Evolutionary conservation across 2,888 invertebrate species (phyloP).

Genomic region (Eilema caniola): DNA sequence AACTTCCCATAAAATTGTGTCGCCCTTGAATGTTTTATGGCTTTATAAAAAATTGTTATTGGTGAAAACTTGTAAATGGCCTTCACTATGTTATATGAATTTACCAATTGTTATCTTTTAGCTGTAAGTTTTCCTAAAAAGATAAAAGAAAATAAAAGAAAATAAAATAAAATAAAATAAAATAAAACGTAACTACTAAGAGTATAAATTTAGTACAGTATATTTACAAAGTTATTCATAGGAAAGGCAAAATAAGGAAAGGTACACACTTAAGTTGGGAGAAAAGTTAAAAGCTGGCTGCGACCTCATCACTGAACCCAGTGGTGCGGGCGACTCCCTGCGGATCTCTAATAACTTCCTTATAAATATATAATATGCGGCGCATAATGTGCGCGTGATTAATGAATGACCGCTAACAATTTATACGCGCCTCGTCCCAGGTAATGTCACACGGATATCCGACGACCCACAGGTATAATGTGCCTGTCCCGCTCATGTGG

Average conservation of each 20-base stretch:
- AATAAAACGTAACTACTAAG: neutral
- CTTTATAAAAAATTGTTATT: no score
- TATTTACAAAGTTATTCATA: neutral
- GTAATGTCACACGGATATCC: neutral
- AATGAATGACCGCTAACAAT: conserved; percentile 12
- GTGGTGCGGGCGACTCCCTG: neutral
- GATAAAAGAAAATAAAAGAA: no score
- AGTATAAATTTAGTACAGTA: no score
- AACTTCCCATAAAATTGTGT: no score
- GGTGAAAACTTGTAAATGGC: no score
- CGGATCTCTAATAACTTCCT: conserved; percentile 4
- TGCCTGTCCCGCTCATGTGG: neutral
- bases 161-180: no score
- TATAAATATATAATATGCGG: neutral
- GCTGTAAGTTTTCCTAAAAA: no score
- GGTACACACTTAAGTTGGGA: neutral
- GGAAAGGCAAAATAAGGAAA: no score
- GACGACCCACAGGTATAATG: neutral
- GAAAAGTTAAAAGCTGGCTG: neutral
- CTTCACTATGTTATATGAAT: no score
- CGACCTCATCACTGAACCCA: neutral
- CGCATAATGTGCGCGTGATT: conserved; percentile 1
- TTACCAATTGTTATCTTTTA: no score
- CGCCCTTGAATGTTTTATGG: no score
- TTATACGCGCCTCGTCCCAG: neutral